Evolutionary conservation across 2,888 invertebrate genomes (phyloP), one percentile per base, ranked within the genome.

Genomic region (Amiota communis): DNA sequence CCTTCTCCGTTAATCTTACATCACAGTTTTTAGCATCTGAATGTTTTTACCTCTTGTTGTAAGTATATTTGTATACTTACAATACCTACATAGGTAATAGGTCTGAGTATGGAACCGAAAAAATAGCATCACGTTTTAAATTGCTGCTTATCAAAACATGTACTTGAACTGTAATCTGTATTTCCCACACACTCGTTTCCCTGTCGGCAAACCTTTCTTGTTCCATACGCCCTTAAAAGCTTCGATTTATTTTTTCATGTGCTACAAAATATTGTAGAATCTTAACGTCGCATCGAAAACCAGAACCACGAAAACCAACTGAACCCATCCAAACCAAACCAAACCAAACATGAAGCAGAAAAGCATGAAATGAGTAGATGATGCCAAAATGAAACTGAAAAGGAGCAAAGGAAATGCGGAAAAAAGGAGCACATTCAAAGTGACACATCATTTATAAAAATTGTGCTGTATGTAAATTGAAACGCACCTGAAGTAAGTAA

Each of bases 131-230:
- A 85, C 86, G 86, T 85, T 85, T 85, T 81, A 85, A 84, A 85
- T 85, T 85, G 85, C 84, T 86, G 81, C 85, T 85, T 85, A 86
- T 85, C 86, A 85, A 85, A 86, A 85, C 81, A 85, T 83, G 81
- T 82, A 79, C 81, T 78, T 80, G 78, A 84, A 81, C 85, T 82
- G 86, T 83, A 83, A 83, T 83, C 83, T 83, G 84, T 83, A 85
- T 83, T 83, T 79, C 77, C 82, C 82, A 79, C 82, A 75, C 80
- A 76, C 76, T 75, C 77, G 69, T 76, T 74, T 73, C 46, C 72
- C 48, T 77, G n/a, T 69, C 56, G 69, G 64, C 71, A 17, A 48
- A 48, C 53, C 61, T 57, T 51, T 69, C 65, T 47, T 15, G 53
- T 70, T 23, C 47, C 63, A 63, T 70, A 76, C 77, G 75, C 65